A percentile compares a stretch with the other conserved stretches of the same genome.
These are phyloP conservation scores for Nestor notabilis DNA, from an alignment of 2,113 vertebrate species.

Conservation along the genomic window DNA sequence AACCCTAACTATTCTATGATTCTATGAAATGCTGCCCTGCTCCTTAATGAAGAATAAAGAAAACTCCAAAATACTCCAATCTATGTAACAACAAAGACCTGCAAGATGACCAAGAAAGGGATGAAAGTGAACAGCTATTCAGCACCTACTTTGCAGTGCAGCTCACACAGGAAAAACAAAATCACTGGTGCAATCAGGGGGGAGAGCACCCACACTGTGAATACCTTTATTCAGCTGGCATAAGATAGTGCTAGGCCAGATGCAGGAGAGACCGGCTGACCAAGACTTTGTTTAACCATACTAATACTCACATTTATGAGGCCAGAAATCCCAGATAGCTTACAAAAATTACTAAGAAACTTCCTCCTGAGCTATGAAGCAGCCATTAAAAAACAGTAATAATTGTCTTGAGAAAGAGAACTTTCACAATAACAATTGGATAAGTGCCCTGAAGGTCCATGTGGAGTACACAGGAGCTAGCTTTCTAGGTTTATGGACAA, in stretches of 20 bases:
- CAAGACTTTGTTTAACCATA: neutral
- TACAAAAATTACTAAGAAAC: neutral
- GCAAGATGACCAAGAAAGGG: neutral
- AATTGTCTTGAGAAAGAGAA: neutral
- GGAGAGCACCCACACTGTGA: neutral
- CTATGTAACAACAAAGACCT: neutral
- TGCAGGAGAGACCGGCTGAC: neutral
- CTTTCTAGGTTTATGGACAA: neutral
- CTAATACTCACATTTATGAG: neutral
- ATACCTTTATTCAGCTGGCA: neutral
- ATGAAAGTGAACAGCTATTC: neutral
- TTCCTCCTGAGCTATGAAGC: neutral
- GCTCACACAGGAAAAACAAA: too few species aligned
- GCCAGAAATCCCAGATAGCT: neutral
- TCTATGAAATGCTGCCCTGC: neutral
- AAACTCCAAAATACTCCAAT: neutral
- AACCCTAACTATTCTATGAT: neutral
- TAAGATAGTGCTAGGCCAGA: neutral
- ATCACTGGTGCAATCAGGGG: neutral
- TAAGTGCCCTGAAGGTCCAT: accelerated
- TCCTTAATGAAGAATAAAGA: neutral
- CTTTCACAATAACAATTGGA: neutral
- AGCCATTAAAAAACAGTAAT: neutral
- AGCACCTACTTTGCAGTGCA: neutral
- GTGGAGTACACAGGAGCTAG: neutral